phyloP scores from a whole-genome alignment of 2,888 invertebrate species.

The Morinoia aosen region DNA sequence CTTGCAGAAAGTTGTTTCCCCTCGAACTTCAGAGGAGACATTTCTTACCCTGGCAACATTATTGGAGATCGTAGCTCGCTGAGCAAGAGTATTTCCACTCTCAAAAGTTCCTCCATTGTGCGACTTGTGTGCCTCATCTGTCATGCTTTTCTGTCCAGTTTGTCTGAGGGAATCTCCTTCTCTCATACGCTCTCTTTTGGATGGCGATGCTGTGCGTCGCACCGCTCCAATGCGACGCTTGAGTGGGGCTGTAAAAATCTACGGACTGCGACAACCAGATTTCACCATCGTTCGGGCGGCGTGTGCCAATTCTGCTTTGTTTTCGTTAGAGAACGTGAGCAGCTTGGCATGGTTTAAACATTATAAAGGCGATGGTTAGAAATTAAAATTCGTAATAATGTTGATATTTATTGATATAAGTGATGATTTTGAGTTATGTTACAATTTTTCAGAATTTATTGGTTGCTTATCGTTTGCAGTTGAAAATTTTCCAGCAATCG shows the following conservation, averaged over 20 bases:
- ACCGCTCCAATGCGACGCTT: background rate
- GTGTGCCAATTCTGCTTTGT: too few relatives aligned
- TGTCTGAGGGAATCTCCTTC: conserved; percentile 14
- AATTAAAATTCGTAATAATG: too few relatives aligned
- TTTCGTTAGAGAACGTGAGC: too few relatives aligned
- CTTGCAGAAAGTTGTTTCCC: background rate
- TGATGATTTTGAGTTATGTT: too few relatives aligned
- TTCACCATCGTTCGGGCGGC: background rate
- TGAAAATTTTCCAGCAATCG: too few relatives aligned
- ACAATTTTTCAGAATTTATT: too few relatives aligned
- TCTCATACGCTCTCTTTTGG: background rate
- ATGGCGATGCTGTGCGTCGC: background rate
- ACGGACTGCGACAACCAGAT: background rate
- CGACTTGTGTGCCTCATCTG: background rate
- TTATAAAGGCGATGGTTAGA: too few relatives aligned
- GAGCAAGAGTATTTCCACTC: background rate
- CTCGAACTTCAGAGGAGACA: background rate
- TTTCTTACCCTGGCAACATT: background rate
- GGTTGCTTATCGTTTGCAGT: too few relatives aligned
- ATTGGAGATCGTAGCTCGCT: background rate
- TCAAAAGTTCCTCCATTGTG: background rate
- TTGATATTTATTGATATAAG: too few relatives aligned
- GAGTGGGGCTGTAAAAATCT: background rate
- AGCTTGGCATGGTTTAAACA: too few relatives aligned
- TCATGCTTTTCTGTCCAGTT: background rate